phyloP scores from a whole-genome alignment of 1,140 invertebrate species.

The Leptinotarsa defecta region DNA sequence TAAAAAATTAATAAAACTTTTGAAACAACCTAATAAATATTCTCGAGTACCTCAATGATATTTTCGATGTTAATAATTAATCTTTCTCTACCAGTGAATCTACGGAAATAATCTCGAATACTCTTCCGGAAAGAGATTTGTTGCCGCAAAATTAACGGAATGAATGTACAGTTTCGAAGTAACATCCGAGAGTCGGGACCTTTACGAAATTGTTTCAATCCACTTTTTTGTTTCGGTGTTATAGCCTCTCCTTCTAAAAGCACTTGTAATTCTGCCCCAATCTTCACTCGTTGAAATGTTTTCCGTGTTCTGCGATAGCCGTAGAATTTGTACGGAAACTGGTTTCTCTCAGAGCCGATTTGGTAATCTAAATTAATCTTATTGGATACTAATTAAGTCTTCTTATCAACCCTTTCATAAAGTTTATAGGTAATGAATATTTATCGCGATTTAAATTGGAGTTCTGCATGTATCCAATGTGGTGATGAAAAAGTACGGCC shows the following conservation, averaged over 20 bases:
- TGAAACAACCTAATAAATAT: no score
- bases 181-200: background rate
- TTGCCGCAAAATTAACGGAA: no score
- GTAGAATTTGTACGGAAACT: conserved; percentile 35
- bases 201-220: background rate
- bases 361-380: conserved; percentile 37
- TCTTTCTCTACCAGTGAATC: no score
- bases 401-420: conserved; percentile 38
- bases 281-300: conserved; percentile 29
- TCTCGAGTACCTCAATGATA: no score
- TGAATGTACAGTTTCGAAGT: no score
- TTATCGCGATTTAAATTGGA: conserved; percentile 31
- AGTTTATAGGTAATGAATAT: conserved; percentile 40
- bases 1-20: no score
- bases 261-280: background rate
- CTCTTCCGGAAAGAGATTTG: no score
- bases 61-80: no score
- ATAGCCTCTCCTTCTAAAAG: background rate
- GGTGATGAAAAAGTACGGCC: background rate
- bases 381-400: conserved; percentile 38
- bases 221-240: conserved; percentile 7
- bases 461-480: background rate
- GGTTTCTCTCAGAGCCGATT: conserved; percentile 22
- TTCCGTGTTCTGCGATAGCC: conserved; percentile 35
- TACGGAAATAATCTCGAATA: no score